Base-by-base conservation (phyloP, 1,140 invertebrate species). In the Zaprionus kolodkinae region DNA sequence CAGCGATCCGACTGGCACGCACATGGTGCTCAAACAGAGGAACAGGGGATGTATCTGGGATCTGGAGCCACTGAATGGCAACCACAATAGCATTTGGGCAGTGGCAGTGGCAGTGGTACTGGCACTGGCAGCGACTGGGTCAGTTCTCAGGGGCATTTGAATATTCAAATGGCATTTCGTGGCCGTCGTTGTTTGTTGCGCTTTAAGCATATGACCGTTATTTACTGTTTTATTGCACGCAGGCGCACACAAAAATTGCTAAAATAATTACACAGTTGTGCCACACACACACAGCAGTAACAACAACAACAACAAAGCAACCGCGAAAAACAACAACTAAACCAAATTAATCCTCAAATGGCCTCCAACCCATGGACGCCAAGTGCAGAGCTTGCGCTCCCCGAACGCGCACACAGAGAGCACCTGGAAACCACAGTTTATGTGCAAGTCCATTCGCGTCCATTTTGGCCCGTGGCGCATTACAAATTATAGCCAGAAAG, bases 221-320 rank as follows among this genome's bases (percentile, higher is more conserved):
- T 89, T 89, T 89, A 89, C 81, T 78, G 85, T 89, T 89, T 81
- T 89, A 81, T 79, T 76, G 85, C 85, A 89, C 85, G 85, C 85
- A 72, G 71, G 60, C 76, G 77, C 77, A 70, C 74, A 81, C 75
- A 89, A 81, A 85, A 89, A 79, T 79, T 68, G 78, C 65, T 85
- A 79, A 85, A 89, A 89, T 89, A 89, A 89, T 89, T 89, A 89
- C 72, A 89, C 78, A 84, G 85, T 89, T 81, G 76, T 70, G 77
- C 71, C 73, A 59, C 69, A 61, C 66, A 33, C 30, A 43, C 56
- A 60, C 40, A 35, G n/a, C 40, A 7, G n/a, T n/a, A 43, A n/a
- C 15, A 43, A 45, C 21, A 21, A 21, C 1, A 1, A n/a, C 36
- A 78, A 70, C 30, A 75, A 59, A 80, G 73, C 50, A 71, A 68